These are phyloP conservation scores for Erpobdella octoculata DNA, from an alignment of 2,888 invertebrate genomes.

Conservation along the genomic window DNA sequence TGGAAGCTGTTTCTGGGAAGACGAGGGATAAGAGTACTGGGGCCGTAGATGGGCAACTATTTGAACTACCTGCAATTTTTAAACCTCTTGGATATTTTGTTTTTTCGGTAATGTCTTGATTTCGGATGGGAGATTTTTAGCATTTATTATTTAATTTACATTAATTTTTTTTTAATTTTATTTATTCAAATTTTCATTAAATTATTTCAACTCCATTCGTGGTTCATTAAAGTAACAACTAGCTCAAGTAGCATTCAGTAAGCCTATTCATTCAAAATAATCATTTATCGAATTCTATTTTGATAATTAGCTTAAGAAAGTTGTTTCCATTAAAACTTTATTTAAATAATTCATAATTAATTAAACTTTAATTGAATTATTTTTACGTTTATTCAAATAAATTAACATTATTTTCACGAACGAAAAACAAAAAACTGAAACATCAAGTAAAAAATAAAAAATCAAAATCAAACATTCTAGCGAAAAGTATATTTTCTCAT, in stretches of 20 bases:
- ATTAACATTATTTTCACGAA: not conserved
- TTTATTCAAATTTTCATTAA: not conserved
- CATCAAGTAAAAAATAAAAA: not conserved
- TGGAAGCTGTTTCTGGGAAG: slow-evolving; percentile 59
- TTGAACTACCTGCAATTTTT: slow-evolving; percentile 70
- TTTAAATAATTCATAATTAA: too few relatives aligned
- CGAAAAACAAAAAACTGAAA: not conserved
- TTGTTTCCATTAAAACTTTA: too few relatives aligned
- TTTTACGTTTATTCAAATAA: not conserved
- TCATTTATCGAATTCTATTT: too few relatives aligned
- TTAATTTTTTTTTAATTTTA: not conserved
- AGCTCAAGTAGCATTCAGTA: too few relatives aligned
- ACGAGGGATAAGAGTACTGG: slow-evolving; percentile 47
- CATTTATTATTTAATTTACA: not conserved
- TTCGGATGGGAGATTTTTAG: not conserved
- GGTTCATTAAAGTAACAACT: too few relatives aligned
- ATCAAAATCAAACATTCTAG: not conserved
- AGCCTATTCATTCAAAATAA: too few relatives aligned
- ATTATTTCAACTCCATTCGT: not conserved
- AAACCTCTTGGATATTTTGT: not conserved
- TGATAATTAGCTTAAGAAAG: too few relatives aligned
- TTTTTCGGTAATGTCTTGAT: too few relatives aligned
- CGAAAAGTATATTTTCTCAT: not conserved
- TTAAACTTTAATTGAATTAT: too few relatives aligned
- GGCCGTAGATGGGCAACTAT: slow-evolving; percentile 82